Conservation (phyloP, 1,140 invertebrate genomes). For the Drosophila pallidifrons region DNA sequence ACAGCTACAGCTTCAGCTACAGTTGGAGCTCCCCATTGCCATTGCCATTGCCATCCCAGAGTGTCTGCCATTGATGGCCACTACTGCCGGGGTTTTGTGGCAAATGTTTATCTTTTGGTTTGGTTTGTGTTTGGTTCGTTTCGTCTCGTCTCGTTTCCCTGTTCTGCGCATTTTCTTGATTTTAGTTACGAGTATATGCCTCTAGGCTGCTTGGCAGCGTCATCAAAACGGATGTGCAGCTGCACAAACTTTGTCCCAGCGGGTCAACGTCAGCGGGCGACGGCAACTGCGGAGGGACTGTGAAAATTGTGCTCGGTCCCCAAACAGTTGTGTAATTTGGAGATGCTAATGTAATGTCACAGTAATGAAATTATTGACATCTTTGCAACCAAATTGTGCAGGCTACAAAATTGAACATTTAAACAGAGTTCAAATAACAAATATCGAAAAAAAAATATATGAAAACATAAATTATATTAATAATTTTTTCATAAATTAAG, state of each 20-base stretch:
- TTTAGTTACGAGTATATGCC: slow-evolving; percentile 41
- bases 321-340: slow-evolving; percentile 42
- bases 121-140: slow-evolving; percentile 20
- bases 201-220: slow-evolving; percentile 35
- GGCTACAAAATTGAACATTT: neutral
- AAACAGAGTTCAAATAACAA: slow-evolving; percentile 6
- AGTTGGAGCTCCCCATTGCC: slow-evolving; percentile 21
- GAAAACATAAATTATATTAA: too few relatives aligned
- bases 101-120: slow-evolving; percentile 77
- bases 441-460: neutral
- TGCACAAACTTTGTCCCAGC: slow-evolving; percentile 65
- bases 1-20: slow-evolving; percentile 2
- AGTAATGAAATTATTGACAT: slow-evolving; percentile 66
- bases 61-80: slow-evolving; percentile 46
- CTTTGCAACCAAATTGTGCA: slow-evolving; percentile 32
- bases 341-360: slow-evolving; percentile 72
- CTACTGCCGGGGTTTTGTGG: slow-evolving; percentile 43
- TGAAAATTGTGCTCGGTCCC: slow-evolving; percentile 9
- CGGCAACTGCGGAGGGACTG: slow-evolving; percentile 1
- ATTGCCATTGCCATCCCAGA: slow-evolving; percentile 37
- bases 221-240: slow-evolving; percentile 75
- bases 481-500: too few relatives aligned
- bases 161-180: slow-evolving; percentile 32
- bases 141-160: too few relatives aligned
- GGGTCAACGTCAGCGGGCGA: too few relatives aligned